Percentiles rank a stretch among this genome's conserved stretches.
These are phyloP conservation scores for Triplophysa bombifrons DNA, from an alignment of 2,797 vertebrate genomes.

Conservation along the genomic window DNA sequence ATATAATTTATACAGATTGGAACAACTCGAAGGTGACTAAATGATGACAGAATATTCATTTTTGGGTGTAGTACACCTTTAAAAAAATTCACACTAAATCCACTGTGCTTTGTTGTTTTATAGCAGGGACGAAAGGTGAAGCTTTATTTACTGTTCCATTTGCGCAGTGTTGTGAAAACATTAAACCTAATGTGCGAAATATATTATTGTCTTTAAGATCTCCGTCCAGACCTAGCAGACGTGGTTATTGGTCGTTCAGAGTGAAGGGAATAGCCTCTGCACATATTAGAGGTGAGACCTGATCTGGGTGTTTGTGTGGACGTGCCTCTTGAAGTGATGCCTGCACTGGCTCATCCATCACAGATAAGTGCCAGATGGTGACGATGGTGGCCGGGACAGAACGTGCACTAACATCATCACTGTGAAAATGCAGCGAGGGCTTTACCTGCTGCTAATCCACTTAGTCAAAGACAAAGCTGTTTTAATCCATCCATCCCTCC, in stretches of 20 bases:
- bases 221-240: neutral
- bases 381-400: slow-evolving; percentile 71
- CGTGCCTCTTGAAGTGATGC: slow-evolving; percentile 60
- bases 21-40: too few species aligned
- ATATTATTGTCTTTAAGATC: neutral
- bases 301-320: neutral
- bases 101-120: neutral
- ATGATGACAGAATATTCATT: too few species aligned
- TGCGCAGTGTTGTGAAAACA: neutral
- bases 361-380: slow-evolving; percentile 80
- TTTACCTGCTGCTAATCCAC: slow-evolving; percentile 83
- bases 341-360: slow-evolving; percentile 74
- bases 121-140: neutral
- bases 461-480: slow-evolving; percentile 76
- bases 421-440: slow-evolving; percentile 72
- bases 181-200: neutral
- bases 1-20: too few species aligned
- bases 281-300: neutral
- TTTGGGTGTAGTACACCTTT: too few species aligned
- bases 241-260: neutral
- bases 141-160: neutral
- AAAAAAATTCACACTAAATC: neutral
- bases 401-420: slow-evolving; percentile 75
- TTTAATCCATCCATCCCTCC: slow-evolving; percentile 71
- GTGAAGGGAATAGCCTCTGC: neutral